A percentile compares a stretch with the other conserved stretches of the same genome.
Evolutionary conservation across 2,888 invertebrate genomes (phyloP).

Genomic region (Metallyticus violacea): DNA sequence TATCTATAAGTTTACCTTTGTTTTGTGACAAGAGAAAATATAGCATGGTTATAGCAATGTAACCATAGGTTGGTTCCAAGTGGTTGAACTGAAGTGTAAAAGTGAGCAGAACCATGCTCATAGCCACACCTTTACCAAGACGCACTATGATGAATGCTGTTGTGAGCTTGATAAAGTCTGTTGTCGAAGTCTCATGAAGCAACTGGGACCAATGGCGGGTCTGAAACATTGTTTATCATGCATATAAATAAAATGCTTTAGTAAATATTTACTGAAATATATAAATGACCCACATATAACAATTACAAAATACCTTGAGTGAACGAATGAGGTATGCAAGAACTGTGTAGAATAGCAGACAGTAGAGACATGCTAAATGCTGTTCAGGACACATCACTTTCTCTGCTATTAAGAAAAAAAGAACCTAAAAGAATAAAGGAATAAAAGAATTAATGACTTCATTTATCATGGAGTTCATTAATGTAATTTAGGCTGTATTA

Average conservation of each 20-base stretch:
- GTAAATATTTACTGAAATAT: too few species aligned
- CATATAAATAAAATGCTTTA: too few species aligned
- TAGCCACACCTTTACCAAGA: slow-evolving; percentile 36
- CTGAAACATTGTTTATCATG: too few species aligned
- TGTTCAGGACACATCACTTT: slow-evolving; percentile 36
- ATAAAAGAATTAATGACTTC: too few species aligned
- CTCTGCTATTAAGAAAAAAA: slow-evolving; percentile 37
- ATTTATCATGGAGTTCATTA: too few species aligned
- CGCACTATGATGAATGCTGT: slow-evolving; percentile 36
- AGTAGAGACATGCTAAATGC: slow-evolving; percentile 35
- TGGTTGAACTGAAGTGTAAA: slow-evolving; percentile 37
- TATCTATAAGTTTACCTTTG: slow-evolving; percentile 30
- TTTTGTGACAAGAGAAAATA: slow-evolving; percentile 37
- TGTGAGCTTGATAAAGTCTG: slow-evolving; percentile 36
- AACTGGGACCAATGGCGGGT: slow-evolving; percentile 36
- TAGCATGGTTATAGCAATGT: slow-evolving; percentile 33
- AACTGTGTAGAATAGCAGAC: slow-evolving; percentile 38
- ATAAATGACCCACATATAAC: too few species aligned
- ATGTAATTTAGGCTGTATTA: too few species aligned
- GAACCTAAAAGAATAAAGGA: slow-evolving; percentile 34
- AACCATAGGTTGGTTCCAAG: slow-evolving; percentile 35
- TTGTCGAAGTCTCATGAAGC: slow-evolving; percentile 32
- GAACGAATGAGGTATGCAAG: slow-evolving; percentile 37
- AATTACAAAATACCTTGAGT: slow-evolving; percentile 36
- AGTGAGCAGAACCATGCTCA: slow-evolving; percentile 36